A percentile compares a stretch with the other conserved stretches of the same genome.
Conservation (phyloP, 2,113 vertebrate genomes). For the Garra rufa region DNA sequence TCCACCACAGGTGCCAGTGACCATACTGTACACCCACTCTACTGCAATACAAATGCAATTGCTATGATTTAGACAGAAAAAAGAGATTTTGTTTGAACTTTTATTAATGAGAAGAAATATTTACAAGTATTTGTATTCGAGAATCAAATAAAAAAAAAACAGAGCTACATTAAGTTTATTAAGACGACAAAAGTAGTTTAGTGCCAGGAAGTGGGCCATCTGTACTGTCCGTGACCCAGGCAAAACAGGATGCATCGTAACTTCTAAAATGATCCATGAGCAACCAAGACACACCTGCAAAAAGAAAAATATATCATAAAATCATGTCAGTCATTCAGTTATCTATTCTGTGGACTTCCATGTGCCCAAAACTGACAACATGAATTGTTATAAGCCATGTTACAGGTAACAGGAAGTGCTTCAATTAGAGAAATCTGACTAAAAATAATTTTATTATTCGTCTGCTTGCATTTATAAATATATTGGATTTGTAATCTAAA, state of each 20-base stretch:
- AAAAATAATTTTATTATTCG: background rate
- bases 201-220: constrained; percentile 1
- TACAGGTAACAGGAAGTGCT: background rate
- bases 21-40: background rate
- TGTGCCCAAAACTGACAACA: background rate
- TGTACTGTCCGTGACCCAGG: constrained; percentile 26
- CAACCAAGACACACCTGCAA: constrained; percentile 63
- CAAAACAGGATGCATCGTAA: constrained; percentile 30
- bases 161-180: background rate
- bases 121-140: constrained; percentile 1
- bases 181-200: constrained; percentile 24
- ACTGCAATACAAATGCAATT: background rate
- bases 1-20: background rate
- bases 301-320: constrained; percentile 54
- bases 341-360: background rate
- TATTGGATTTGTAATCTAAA: background rate
- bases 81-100: background rate
- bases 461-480: background rate
- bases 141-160: constrained; percentile 6
- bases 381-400: background rate
- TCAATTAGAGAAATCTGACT: background rate
- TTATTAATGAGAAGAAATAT: constrained; percentile 9
- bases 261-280: constrained; percentile 41
- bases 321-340: background rate
- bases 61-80: background rate